These are phyloP conservation scores for Cherax quadricarinatus DNA, from an alignment of 1,140 invertebrate genomes.

Conservation along the genomic window DNA sequence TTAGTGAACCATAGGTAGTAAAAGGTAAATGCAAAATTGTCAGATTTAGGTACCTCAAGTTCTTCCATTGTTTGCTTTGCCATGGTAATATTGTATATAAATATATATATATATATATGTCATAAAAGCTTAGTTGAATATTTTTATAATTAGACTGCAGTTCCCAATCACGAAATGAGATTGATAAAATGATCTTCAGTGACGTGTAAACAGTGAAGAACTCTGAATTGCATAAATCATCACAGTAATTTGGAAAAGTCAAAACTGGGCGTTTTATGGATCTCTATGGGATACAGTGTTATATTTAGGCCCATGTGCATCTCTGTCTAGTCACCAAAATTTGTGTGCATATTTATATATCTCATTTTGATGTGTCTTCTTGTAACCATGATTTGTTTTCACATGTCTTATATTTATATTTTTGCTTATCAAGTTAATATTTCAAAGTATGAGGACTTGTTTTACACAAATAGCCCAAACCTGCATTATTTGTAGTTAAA, in stretches of 20 bases:
- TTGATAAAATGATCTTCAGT: slow-evolving; percentile 4
- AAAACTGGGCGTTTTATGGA: background rate
- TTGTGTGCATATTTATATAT: slow-evolving; percentile 37
- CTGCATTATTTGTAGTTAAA: slow-evolving; percentile 33
- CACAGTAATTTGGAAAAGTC: background rate
- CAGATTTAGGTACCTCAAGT: slow-evolving; percentile 22
- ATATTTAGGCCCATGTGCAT: slow-evolving; percentile 34
- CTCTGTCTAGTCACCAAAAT: slow-evolving; percentile 61
- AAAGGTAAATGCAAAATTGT: background rate
- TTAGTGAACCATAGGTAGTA: background rate
- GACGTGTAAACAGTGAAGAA: slow-evolving; percentile 19
- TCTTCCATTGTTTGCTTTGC: slow-evolving; percentile 13
- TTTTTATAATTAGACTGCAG: slow-evolving; percentile 43
- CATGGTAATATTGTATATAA: slow-evolving; percentile 10
- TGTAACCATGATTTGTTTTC: slow-evolving; percentile 37
- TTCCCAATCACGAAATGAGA: slow-evolving; percentile 11
- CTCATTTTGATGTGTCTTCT: slow-evolving; percentile 39
- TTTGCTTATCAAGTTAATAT: slow-evolving; percentile 14
- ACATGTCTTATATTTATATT: slow-evolving; percentile 43
- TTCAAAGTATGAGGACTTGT: slow-evolving; percentile 21
- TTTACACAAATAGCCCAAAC: slow-evolving; percentile 23
- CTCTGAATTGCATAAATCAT: slow-evolving; percentile 1
- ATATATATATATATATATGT: background rate
- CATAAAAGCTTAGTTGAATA: slow-evolving; percentile 31
- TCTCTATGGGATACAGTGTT: slow-evolving; percentile 7